Evolutionary conservation across 2,888 invertebrate genomes (phyloP), one percentile per base, ranked within the genome.

Genomic region (Octodonta nipae): DNA sequence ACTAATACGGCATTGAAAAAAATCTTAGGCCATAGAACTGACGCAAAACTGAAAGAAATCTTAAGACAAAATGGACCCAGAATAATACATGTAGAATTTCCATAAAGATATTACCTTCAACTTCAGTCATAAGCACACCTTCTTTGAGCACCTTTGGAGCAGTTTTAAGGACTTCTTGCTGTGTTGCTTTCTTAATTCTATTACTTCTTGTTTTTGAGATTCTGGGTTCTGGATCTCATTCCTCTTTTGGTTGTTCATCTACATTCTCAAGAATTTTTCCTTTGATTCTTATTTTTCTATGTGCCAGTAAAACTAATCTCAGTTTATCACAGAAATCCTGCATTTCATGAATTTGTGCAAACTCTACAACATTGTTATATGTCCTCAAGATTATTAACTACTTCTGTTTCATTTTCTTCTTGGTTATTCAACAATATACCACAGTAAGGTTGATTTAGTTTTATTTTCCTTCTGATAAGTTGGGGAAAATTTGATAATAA

Each of bases 321-420:
- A 93, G 60, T 56, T 81, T 81, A 52, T 86, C 88, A 4, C 89
- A 93, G 55, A 92, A 69, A 56, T 95, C 95, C 58, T 95, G 92
- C 65, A 98, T 75, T 63, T 98, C 96, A 48, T 92, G 88, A 43
- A 98, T 95, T 65, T 96, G 93, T 5, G 92, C 96, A 63, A 98
- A 99, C 2, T 93, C 88, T 5, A 98, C 98, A 14, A 93, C 73
- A 31, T 73, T 65, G 56, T n/a, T 93, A 85, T 22, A 99, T 70
- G 42, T 98, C 95, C 37, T 82, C 75, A 14, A 95, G 53, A 32
- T 69, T 80, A 7, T 78, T 69, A 1, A 95, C 84, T 11, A 91
- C 68, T 55, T 93, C 95, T 0, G 77, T 68, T 43, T 89, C 86
- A 54, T 85, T 85, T 44, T 84, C 87, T 53, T 88, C 86, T 51